These are phyloP conservation scores for Bombus soroeensis DNA, from an alignment of 1,140 invertebrate genomes.

Conservation along the genomic window DNA sequence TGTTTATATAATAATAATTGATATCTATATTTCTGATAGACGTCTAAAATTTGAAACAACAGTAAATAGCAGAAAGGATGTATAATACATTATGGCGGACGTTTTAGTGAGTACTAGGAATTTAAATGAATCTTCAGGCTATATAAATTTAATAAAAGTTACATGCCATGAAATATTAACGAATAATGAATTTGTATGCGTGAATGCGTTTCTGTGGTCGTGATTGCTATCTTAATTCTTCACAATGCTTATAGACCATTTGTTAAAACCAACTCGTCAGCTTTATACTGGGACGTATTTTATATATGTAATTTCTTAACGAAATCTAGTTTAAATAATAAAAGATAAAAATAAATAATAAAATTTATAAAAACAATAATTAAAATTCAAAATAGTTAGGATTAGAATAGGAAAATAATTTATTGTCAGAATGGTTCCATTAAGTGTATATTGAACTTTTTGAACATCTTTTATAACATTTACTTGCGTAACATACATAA, in stretches of 20 bases:
- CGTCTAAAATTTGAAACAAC: not conserved
- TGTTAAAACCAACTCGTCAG: not conserved
- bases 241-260: not conserved
- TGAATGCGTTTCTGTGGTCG: not conserved
- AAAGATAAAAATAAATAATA: not conserved
- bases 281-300: not conserved
- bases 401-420: not conserved
- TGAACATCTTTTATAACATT: constrained; percentile 43
- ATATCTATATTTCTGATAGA: not conserved
- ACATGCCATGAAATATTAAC: constrained; percentile 17
- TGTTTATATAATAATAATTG: not conserved
- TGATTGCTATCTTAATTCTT: constrained; percentile 32
- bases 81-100: not conserved
- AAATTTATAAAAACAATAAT: not conserved
- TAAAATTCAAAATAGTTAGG: not conserved
- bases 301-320: not conserved
- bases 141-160: constrained; percentile 1
- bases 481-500: constrained; percentile 35
- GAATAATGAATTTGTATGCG: constrained; percentile 44
- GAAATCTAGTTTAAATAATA: not conserved
- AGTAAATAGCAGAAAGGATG: not conserved
- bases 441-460: constrained; percentile 47
- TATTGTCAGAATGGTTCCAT: not conserved
- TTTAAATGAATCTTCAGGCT: constrained; percentile 24
- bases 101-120: constrained; percentile 3